Percentiles rank a stretch among this genome's conserved stretches.
These are phyloP conservation scores for Lepilemur septentrionalis DNA, from an alignment of 2,797 vertebrate genomes.

Conservation along the genomic window DNA sequence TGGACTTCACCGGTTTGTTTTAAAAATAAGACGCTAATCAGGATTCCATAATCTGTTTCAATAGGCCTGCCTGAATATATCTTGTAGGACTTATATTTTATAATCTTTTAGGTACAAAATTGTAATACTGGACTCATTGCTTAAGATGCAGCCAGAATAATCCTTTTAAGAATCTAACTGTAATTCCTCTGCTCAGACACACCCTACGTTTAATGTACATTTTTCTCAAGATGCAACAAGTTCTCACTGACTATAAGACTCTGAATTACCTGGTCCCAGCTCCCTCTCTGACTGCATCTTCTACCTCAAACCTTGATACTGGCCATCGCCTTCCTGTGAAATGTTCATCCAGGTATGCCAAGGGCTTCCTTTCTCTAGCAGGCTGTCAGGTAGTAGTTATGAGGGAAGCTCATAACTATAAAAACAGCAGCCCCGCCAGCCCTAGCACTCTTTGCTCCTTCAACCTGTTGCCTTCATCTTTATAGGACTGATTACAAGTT, in stretches of 20 bases:
- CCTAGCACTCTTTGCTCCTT: not conserved
- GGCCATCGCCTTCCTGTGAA: not conserved
- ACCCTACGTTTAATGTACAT: not conserved
- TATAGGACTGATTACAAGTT: not conserved
- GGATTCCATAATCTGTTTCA: not conserved
- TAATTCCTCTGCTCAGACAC: not conserved
- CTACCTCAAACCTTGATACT: not conserved
- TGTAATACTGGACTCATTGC: not conserved
- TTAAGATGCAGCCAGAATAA: not conserved
- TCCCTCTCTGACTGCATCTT: not conserved
- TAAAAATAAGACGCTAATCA: not conserved
- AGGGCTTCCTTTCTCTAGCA: not conserved
- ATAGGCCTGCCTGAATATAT: not conserved
- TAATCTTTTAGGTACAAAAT: not conserved
- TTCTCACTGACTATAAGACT: not conserved
- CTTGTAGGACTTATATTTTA: not conserved
- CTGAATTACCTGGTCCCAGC: not conserved
- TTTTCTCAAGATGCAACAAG: not conserved
- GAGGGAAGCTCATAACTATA: not conserved
- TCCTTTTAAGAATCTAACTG: not conserved
- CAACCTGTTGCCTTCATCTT: not conserved
- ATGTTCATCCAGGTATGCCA: not conserved
- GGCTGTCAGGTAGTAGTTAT: not conserved
- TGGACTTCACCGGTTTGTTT: not conserved
- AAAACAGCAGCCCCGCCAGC: not conserved